These are phyloP conservation scores for Nothoprocta pentlandii DNA, from an alignment of 2,113 vertebrate species.

Conservation along the genomic window DNA sequence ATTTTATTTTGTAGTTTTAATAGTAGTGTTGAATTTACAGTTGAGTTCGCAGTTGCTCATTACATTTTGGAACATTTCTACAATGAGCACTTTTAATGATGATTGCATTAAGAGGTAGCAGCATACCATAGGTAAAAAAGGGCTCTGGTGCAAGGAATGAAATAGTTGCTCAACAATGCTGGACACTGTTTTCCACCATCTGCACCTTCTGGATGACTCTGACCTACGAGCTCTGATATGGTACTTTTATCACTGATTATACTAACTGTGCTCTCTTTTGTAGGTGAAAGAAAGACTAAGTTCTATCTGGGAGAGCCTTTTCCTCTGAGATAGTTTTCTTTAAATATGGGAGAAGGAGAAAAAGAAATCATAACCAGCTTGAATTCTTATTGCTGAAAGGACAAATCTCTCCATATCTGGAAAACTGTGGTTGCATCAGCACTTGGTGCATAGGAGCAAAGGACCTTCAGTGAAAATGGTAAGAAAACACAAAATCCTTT, in stretches of 20 bases:
- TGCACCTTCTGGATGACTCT: not conserved
- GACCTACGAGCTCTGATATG: not conserved
- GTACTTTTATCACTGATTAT: rapidly evolving
- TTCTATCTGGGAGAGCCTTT: not conserved
- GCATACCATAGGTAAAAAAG: not conserved
- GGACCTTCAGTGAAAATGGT: not conserved
- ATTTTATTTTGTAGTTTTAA: not conserved
- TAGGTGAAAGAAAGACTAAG: not conserved
- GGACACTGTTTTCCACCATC: not conserved
- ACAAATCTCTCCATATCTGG: not conserved
- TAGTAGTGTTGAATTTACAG: not conserved
- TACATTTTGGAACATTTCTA: not conserved
- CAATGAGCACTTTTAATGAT: not conserved
- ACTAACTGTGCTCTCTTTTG: not conserved
- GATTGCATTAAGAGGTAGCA: not conserved
- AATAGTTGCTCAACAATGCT: not conserved
- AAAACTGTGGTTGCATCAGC: not conserved
- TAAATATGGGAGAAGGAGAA: not conserved
- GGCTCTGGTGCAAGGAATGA: not conserved
- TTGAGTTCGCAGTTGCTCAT: not conserved
- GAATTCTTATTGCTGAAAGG: not conserved
- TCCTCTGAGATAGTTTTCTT: not conserved
- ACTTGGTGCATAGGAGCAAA: not conserved
- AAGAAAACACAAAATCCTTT: not conserved
- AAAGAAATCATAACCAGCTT: not conserved